Conservation (phyloP, 2,888 invertebrate genomes). For the Boloria euphrosyne region DNA sequence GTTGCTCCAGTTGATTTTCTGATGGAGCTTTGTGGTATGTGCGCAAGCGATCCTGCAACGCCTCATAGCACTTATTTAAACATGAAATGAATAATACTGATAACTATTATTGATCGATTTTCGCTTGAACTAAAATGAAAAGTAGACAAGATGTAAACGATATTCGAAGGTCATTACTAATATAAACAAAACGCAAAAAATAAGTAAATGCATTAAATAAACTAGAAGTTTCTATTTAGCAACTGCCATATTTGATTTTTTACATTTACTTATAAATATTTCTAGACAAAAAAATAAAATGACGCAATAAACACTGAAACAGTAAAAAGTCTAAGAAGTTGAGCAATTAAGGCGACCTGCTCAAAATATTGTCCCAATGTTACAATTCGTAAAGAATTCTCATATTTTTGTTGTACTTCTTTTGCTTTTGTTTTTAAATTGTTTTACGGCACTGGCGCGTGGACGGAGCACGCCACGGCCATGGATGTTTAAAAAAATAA, state of each 20-base stretch:
- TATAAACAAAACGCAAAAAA: too few relatives aligned
- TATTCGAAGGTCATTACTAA: too few relatives aligned
- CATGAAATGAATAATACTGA: too few relatives aligned
- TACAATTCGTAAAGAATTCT: conserved; percentile 64
- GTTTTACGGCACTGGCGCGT: conserved; percentile 70
- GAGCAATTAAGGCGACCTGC: conserved; percentile 58
- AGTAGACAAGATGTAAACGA: too few relatives aligned
- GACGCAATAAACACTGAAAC: conserved; percentile 41
- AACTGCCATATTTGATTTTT: conserved; percentile 8
- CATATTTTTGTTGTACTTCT: conserved; percentile 57
- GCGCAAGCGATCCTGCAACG: too few relatives aligned
- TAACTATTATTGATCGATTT: too few relatives aligned
- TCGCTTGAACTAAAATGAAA: too few relatives aligned
- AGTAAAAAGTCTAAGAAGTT: conserved; percentile 48
- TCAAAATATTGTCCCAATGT: conserved; percentile 61
- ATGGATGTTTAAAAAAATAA: conserved; percentile 34
- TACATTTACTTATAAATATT: conserved; percentile 8
- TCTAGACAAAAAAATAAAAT: conserved; percentile 31
- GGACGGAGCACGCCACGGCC: conserved; percentile 62
- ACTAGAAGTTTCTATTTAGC: not conserved
- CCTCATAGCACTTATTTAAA: too few relatives aligned
- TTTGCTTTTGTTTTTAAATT: conserved; percentile 61
- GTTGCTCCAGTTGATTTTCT: too few relatives aligned
- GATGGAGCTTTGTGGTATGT: too few relatives aligned
- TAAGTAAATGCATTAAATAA: not conserved